Evolutionary conservation across 2,888 invertebrate genomes (phyloP).

Genomic region (Acrobasis suavella): DNA sequence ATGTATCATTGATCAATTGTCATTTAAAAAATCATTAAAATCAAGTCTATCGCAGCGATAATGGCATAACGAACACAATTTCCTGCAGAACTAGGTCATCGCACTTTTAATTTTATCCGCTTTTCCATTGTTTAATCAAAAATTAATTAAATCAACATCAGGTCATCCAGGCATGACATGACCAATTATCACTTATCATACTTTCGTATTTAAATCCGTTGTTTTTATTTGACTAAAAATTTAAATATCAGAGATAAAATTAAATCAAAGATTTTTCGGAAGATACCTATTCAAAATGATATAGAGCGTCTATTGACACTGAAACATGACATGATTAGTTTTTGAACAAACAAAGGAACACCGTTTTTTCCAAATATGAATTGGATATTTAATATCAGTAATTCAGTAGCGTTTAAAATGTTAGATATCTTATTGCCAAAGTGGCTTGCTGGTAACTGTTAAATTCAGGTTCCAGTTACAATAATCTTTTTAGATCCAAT

Average conservation of each 20-base stretch:
- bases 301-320: neutral
- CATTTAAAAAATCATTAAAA: too few species aligned
- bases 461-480: too few species aligned
- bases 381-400: too few species aligned
- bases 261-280: neutral
- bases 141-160: neutral
- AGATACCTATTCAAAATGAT: neutral
- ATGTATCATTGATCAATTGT: too few species aligned
- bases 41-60: neutral
- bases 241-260: neutral
- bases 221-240: neutral
- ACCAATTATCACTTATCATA: neutral
- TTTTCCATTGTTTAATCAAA: slow-evolving; percentile 4
- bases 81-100: neutral
- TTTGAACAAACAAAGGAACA: too few species aligned
- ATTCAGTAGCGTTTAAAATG: too few species aligned
- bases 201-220: neutral
- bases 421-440: too few species aligned
- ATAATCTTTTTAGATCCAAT: too few species aligned
- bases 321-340: neutral
- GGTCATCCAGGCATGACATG: neutral
- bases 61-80: neutral
- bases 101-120: neutral
- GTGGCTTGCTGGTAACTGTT: too few species aligned
- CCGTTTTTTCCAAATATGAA: too few species aligned